phyloP scores from a whole-genome alignment of 2,797 vertebrate species.

The Philypnodon macrostomus region DNA sequence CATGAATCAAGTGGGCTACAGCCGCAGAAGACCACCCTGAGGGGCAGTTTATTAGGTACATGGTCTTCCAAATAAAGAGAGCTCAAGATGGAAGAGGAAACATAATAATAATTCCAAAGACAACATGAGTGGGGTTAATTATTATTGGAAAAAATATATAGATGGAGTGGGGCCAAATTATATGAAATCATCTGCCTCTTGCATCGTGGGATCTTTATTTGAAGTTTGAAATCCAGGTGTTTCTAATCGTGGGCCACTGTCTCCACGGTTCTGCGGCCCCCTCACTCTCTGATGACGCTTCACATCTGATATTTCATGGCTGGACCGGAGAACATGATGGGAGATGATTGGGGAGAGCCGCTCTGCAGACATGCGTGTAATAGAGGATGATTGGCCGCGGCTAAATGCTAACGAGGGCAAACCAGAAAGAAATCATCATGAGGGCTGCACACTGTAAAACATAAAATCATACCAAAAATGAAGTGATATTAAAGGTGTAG shows the following conservation, averaged over 20 bases:
- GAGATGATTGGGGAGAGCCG: conserved; percentile 70
- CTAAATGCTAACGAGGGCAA: conserved; percentile 55
- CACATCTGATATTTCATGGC: conserved; percentile 80
- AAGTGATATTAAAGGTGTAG: no score
- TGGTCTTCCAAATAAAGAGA: no score
- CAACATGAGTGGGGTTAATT: no score
- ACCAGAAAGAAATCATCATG: conserved; percentile 39
- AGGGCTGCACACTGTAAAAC: no score
- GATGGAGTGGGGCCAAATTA: conserved; percentile 70
- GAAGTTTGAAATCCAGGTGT: conserved; percentile 79
- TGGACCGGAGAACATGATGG: conserved; percentile 57
- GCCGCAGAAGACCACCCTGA: no score
- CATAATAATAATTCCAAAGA: no score
- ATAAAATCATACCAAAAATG: no score
- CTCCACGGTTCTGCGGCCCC: conserved; percentile 57
- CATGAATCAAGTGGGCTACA: no score
- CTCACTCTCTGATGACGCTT: conserved; percentile 72
- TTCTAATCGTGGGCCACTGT: conserved; percentile 70
- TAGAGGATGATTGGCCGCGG: conserved; percentile 74
- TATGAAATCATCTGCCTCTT: conserved; percentile 74
- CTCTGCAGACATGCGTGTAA: conserved; percentile 75
- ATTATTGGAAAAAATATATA: conserved; percentile 76
- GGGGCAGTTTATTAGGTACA: no score
- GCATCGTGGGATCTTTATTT: conserved; percentile 71
- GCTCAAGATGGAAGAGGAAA: no score